Evolutionary conservation across 2,888 invertebrate species (phyloP), one percentile per base, ranked within the genome.

Genomic region (Noctua janthina): DNA sequence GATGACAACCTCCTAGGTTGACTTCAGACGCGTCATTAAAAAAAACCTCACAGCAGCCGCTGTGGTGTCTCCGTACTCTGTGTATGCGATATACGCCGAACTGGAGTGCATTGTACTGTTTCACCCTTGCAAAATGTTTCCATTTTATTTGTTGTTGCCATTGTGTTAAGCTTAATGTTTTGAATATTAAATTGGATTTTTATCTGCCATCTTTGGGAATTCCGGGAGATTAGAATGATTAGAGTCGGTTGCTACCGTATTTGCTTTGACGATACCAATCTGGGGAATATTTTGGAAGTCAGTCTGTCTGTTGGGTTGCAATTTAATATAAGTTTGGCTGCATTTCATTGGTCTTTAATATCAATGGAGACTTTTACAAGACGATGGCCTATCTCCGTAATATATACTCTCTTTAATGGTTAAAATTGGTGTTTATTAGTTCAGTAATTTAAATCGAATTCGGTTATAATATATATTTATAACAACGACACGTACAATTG

Each of bases 101-200:
- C 82, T 82, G 83, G 67, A 87, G 90, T 88, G 91, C 90, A 91
- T 91, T 91, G 91, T 92, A 88, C 88, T 89, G 87, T 86, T 86
- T 80, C 91, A 91, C 86, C 89, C 88, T 90, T 91, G 88, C 64
- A 39, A 89, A 91, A 90, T 91, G 90, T 91, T 92, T 90, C 90
- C 74, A 75, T 78, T 84, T 71, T 49, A 73, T 79, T 90, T 91
- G 82, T 82, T 49, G 82, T 75, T 62, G 35, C 56, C 62, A 66
- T 84, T 84, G 62, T 75, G 39, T 76, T 78, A 11, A 62, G 39
- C 35, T 64, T 67, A 29, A 62, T 66, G 78, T 76, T 86, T 81
- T 79, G 69, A 81, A 89, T 85, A 79, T 79, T 67, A 78, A 85
- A 78, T 77, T 66, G 13, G 15, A 13, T 56, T 81, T 68, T 81